A percentile compares a stretch with the other conserved stretches of the same genome.
phyloP scores from a whole-genome alignment of 2,888 invertebrate genomes.

The Temnothorax ravouxi region DNA sequence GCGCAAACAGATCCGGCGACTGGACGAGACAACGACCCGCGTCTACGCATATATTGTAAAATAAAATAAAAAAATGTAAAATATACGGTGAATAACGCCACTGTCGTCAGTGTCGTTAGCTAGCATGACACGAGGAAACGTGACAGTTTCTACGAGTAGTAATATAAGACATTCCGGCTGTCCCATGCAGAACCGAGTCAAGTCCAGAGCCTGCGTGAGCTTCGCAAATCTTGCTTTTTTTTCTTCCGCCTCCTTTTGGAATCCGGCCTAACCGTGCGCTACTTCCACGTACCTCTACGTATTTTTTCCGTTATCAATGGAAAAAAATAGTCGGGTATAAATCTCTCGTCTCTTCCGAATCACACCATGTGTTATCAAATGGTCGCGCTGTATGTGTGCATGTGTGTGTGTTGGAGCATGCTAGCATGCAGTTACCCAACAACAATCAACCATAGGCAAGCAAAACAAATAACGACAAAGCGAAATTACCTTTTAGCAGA shows the following conservation, averaged over 20 bases:
- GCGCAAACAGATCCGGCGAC: conserved; percentile 13
- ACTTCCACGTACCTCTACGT: background rate
- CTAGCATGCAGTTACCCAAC: conserved; percentile 64
- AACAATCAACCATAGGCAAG: conserved; percentile 73
- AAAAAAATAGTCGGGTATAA: background rate
- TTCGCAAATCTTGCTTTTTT: background rate
- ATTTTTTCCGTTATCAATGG: background rate
- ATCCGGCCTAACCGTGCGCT: background rate
- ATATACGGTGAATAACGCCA: conserved; percentile 59
- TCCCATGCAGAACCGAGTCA: background rate
- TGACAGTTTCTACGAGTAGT: conserved; percentile 36
- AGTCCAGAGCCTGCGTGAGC: background rate
- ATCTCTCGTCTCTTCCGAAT: background rate
- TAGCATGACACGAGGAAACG: conserved; percentile 48
- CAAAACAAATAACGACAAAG: conserved; percentile 86
- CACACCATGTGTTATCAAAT: conserved; percentile 9
- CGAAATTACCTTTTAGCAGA: conserved; percentile 91
- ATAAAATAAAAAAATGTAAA: background rate
- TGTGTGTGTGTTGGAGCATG: conserved; percentile 25
- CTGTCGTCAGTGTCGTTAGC: conserved; percentile 44
- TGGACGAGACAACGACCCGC: background rate
- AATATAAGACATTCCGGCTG: conserved; percentile 41
- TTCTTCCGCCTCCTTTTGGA: background rate
- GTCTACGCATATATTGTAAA: background rate
- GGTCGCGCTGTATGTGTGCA: conserved; percentile 1